Evolutionary conservation across 2,888 invertebrate species (phyloP), one percentile per base, ranked within the genome.

Genomic region (Xanthia icteritia): DNA sequence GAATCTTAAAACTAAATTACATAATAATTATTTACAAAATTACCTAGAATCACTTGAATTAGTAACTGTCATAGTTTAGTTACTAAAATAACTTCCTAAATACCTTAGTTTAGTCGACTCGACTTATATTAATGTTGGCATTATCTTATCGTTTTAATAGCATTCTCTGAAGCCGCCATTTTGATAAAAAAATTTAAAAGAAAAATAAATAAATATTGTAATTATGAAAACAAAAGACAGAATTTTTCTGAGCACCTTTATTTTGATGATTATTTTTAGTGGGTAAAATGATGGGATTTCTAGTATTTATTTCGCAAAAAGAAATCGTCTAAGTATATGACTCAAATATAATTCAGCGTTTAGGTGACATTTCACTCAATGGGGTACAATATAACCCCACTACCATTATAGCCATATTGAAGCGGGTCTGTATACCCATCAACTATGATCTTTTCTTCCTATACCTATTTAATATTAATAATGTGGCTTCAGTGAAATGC

Each of bases 1-100:
- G 17, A 1, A 60, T 15, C 72, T 79, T 79, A 87, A 61, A 20
- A 31, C 51, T 70, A 85, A 77, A 63, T 86, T 76, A 74, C 56
- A 73, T 68, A 65, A 69, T 86, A n/a, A 27, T 56, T 60, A 87
- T 86, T 78, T 87, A 86, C 87, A 86, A 80, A 82, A 80, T 82
- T 80, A 87, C 73, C 83, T 85, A 85, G 31, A 84, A 87, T 84
- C 85, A 79, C 82, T 82, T 77, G 54, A 39, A 72, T 73, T 82
- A 85, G 82, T 85, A 85, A 83, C 82, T 67, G 63, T 81, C 51
- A 70, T 64, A 70, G 60, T 76, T 15, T 39, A 71, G 74, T 83
- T 81, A 85, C 74, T 73, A 67, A 79, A 54, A 74, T 75, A 56
- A 79, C 58, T 73, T 63, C 78, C 64, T 81, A 77, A 73, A 75